These are phyloP conservation scores for Morphnarchus princeps DNA, from an alignment of 2,113 vertebrate genomes.

Conservation along the genomic window DNA sequence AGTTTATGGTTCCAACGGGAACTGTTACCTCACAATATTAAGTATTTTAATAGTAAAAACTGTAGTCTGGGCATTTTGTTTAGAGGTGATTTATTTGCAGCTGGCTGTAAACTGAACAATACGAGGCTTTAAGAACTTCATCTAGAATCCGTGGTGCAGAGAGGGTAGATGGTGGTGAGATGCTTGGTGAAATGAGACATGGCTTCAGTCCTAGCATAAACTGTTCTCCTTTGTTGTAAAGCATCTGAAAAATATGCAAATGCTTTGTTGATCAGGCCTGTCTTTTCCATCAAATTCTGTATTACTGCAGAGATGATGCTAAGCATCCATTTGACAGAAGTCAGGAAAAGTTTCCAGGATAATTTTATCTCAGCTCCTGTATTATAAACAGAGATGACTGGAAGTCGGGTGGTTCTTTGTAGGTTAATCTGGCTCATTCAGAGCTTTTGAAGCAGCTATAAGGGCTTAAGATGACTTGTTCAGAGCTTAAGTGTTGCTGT, in stretches of 20 bases:
- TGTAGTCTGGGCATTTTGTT: background rate
- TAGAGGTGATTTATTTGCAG: background rate
- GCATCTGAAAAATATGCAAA: background rate
- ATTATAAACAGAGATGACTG: background rate
- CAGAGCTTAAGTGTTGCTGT: background rate
- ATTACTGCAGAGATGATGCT: background rate
- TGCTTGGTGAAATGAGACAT: background rate
- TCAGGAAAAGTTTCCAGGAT: background rate
- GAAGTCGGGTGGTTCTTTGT: background rate
- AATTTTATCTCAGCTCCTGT: background rate
- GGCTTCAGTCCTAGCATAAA: background rate
- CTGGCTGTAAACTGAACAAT: background rate
- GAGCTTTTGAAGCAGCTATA: background rate
- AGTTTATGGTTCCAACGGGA: background rate
- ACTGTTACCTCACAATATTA: background rate
- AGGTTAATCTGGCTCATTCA: background rate
- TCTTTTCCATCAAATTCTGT: background rate
- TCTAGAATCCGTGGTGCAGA: background rate
- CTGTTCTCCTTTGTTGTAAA: background rate
- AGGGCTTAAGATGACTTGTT: background rate
- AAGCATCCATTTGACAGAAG: background rate
- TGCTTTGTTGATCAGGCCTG: rapidly evolving
- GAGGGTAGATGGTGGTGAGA: too few species aligned
- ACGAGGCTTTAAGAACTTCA: background rate
- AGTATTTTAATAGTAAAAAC: background rate